Base-by-base conservation (phyloP, 2,113 vertebrate species). In the Hypomesus transpacificus region DNA sequence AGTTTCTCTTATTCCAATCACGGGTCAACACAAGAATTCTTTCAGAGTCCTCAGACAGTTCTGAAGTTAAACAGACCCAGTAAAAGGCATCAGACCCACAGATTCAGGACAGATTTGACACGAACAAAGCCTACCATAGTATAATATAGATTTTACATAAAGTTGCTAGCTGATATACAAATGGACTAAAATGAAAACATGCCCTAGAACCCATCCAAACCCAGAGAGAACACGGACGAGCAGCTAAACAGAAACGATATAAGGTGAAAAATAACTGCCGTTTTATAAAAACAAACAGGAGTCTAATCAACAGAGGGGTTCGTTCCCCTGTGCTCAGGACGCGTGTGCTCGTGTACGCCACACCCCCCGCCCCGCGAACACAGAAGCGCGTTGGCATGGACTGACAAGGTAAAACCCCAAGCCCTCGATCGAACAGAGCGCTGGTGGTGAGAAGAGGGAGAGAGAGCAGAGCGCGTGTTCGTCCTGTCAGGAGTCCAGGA, bases 151-250 rank as follows among this genome's bases (percentile, higher is more conserved):
- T 61, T 61, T 13, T 61, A 61, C 76, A 80, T 73, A 75, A 77
- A 46, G 39, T 46, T 26, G 21, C 22, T 61, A 24, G 75, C 34
- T 72, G 53, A 71, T 76, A 83, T 78, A 86, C 83, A 82, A 87
- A 82, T 80, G n/a, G 56, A 71, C 70, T 77, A 77, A 84, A 82
- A 82, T 68, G 50, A 82, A 80, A 83, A 79, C 50, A 82, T 51
- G 69, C 52, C 22, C 54, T 53, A 76, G 69, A 67, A 64, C 57
- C 70, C 61, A 72, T 14, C 70, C 26, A 34, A 75, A 71, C 64
- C 21, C 26, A 76, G 52, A 75, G 21, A 75, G 21, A 5, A 53
- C 51, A 70, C 46, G 21, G 24, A 39, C 46, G 52, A 46, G 4
- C 14, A 66, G 68, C 50, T 56, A 53, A 71, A 78, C 26, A 34